Percentiles rank a stretch among this genome's conserved stretches.
phyloP scores from a whole-genome alignment of 2,797 vertebrate genomes.

The Macropodus opercularis region DNA sequence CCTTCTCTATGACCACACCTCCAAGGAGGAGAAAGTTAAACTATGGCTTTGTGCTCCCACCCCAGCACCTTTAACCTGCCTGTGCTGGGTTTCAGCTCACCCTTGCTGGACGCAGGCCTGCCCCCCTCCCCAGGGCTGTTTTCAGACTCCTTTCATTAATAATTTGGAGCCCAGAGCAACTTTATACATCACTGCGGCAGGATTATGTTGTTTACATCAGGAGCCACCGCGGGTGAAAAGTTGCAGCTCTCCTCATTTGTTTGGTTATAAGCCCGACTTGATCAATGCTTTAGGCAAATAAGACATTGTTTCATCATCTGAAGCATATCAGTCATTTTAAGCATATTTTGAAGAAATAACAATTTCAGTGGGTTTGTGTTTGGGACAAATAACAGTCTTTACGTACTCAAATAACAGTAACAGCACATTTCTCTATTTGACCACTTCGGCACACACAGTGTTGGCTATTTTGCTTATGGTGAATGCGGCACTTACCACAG shows the following conservation, averaged over 20 bases:
- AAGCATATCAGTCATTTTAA: too few relatives aligned
- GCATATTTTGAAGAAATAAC: background rate
- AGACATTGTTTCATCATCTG: too few relatives aligned
- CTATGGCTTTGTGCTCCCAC: constrained; percentile 4
- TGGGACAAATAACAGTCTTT: background rate
- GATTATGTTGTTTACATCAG: constrained; percentile 18
- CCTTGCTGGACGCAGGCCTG: background rate
- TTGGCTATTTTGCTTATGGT: constrained; percentile 15
- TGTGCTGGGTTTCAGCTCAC: constrained; percentile 16
- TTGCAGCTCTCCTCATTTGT: constrained; percentile 11
- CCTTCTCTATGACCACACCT: constrained; percentile 73
- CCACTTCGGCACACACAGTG: background rate
- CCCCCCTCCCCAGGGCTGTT: constrained; percentile 25
- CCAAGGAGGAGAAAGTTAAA: constrained; percentile 63
- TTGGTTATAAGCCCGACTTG: background rate
- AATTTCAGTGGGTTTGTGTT: background rate
- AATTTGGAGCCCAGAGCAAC: constrained; percentile 33
- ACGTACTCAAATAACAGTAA: background rate
- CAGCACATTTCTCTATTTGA: background rate
- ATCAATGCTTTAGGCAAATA: constrained; percentile 1
- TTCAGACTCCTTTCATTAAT: constrained; percentile 38
- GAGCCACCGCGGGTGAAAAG: background rate
- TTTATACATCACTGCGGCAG: constrained; percentile 37
- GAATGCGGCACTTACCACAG: constrained; percentile 71
- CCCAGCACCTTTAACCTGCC: constrained; percentile 25